phyloP scores from a whole-genome alignment of 2,113 vertebrate genomes.

The Lynx canadensis region DNA sequence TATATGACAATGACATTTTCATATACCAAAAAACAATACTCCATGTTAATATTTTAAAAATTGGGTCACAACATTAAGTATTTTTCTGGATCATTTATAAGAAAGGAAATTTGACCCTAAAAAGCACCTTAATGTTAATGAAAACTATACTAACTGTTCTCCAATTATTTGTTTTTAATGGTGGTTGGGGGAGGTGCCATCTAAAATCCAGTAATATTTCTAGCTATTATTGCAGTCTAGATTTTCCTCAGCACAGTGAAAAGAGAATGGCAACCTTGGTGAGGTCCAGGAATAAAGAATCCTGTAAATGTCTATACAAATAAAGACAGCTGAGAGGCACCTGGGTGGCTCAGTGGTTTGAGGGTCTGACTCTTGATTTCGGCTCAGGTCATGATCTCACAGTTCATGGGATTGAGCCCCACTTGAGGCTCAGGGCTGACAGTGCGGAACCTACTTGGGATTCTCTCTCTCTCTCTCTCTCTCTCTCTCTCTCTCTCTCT shows the following conservation, averaged over 20 bases:
- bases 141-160: neutral
- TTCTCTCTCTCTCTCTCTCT: no score
- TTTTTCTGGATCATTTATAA: constrained; percentile 29
- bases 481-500: no score
- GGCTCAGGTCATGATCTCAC: no score
- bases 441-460: no score
- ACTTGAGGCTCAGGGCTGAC: no score
- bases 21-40: constrained; percentile 1
- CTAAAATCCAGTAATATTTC: neutral
- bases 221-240: neutral
- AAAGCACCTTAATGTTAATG: constrained; percentile 20
- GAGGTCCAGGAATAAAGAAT: neutral
- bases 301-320: neutral
- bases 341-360: no score
- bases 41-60: constrained; percentile 39
- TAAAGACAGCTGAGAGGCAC: neutral
- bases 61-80: neutral
- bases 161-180: neutral
- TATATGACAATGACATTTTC: constrained; percentile 16
- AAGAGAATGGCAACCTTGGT: neutral
- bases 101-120: constrained; percentile 28
- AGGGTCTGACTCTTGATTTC: no score
- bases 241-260: constrained; percentile 3
- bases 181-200: accelerated
- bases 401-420: no score